Conservation (phyloP, 2,888 invertebrate species). For the Dusona sp. region DNA sequence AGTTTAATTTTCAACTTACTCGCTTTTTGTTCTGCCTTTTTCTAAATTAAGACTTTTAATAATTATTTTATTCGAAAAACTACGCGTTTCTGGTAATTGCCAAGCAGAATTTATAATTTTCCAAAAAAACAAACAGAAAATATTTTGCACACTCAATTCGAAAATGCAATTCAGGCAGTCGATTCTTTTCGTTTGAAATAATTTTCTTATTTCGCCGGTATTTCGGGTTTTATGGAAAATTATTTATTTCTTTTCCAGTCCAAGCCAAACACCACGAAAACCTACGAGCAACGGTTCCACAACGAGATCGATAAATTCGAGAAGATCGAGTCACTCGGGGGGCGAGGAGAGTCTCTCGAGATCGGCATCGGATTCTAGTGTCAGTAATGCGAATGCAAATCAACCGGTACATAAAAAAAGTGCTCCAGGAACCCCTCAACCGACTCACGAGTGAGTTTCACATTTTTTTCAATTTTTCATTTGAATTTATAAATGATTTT, state of each 20-base stretch:
- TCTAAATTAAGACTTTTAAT: background rate
- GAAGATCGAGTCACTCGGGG: slow-evolving; percentile 86
- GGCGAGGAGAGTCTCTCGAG: slow-evolving; percentile 95
- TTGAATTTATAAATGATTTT: background rate
- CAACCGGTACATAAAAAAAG: slow-evolving; percentile 86
- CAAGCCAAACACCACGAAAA: slow-evolving; percentile 83
- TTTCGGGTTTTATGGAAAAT: no score
- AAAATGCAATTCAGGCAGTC: background rate
- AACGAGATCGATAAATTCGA: slow-evolving; percentile 82
- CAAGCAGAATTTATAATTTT: background rate
- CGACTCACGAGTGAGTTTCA: slow-evolving; percentile 87
- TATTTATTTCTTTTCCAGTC: slow-evolving; percentile 80
- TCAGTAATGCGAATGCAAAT: slow-evolving; percentile 88
- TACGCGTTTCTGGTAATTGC: background rate
- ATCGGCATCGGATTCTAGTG: slow-evolving; percentile 96
- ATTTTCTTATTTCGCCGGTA: no score
- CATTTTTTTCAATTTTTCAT: background rate
- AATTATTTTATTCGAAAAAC: background rate
- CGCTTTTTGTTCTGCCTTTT: no score
- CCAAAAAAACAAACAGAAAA: background rate
- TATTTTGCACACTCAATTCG: background rate
- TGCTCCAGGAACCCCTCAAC: slow-evolving; percentile 89
- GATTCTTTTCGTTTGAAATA: no score
- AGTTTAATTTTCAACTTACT: no score
- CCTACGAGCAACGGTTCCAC: slow-evolving; percentile 84